Percentiles rank a stretch among this genome's conserved stretches.
These are phyloP conservation scores for Leptinotarsa peninsularis DNA, from an alignment of 2,888 invertebrate species.

Conservation along the genomic window DNA sequence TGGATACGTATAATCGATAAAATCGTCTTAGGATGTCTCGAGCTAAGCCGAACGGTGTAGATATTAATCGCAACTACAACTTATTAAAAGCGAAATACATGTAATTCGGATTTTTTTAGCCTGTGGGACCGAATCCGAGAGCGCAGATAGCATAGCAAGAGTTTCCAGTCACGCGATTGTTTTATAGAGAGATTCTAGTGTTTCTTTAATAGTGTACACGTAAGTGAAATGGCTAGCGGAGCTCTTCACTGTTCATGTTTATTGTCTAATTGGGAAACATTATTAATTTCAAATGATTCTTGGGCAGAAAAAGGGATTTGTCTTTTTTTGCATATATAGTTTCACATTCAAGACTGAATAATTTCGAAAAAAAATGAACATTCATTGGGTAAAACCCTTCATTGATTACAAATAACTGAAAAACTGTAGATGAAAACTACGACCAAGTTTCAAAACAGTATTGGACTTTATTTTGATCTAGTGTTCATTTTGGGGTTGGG, in stretches of 20 bases:
- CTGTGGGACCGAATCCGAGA: constrained; percentile 22
- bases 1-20: constrained; percentile 12
- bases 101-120: constrained; percentile 25
- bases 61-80: constrained; percentile 23
- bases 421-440: no score
- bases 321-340: no score
- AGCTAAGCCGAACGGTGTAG: constrained; percentile 17
- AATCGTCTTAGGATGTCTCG: constrained; percentile 14
- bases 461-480: no score
- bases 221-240: not conserved
- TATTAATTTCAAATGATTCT: not conserved
- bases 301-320: not conserved
- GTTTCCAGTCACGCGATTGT: constrained; percentile 29
- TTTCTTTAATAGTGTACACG: constrained; percentile 5
- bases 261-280: not conserved
- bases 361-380: no score
- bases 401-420: no score
- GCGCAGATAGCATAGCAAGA: constrained; percentile 20
- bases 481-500: no score
- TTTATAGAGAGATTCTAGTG: constrained; percentile 21
- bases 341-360: no score
- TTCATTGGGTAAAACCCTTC: no score
- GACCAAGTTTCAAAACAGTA: no score
- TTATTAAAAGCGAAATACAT: constrained; percentile 29
- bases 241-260: not conserved